Base-by-base conservation (phyloP, 2,113 vertebrate species). In the Barbus barbus region DNA sequence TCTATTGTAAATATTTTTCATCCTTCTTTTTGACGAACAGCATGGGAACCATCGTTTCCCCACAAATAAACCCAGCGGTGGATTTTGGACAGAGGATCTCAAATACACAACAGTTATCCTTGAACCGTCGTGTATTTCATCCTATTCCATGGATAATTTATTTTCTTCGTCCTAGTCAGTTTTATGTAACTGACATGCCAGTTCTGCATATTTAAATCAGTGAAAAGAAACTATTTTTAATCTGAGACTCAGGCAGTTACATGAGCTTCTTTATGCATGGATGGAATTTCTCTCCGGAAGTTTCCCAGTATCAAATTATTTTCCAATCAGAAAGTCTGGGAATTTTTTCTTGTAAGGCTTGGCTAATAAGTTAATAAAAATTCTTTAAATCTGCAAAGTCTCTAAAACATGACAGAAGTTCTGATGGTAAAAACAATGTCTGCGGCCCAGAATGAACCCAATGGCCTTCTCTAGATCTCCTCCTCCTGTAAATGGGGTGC, bases 1-100 rank as follows among this genome's bases (percentile, higher is more conserved):
- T 77, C 72, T 41, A 48, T 61, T 78, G 51, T 86, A 86, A 86
- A 86, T 86, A 81, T 72, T 84, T 69, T 82, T 24, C 28, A 38
- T 69, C 33, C 33, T 65, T 67, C 71, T 71, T 46, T 84, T 84
- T 84, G 33, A 48, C 9, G 26, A 79, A 81, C 53, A 80, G 65
- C 83, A 76, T 58, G 69, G 11, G 76, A 81, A 67, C 44, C 82
- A 22, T 18, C 9, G 36, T 80, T 61, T 72, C 36, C 65, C 38
- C 12, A 22, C 18, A 80, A 85, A 85, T 73, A 85, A 85, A 80
- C 83, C 20, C 31, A 71, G 76, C 4, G 48, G 63, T 28, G 48
- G 31, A 38, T 61, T 76, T 65, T 48, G 24, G 69, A 44, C 51
- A 18, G 9, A 79, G n/a, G 38, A 44, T 44, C 36, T 63, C 48